Conservation (phyloP, 2,797 vertebrate genomes). For the Myotis findleyi region DNA sequence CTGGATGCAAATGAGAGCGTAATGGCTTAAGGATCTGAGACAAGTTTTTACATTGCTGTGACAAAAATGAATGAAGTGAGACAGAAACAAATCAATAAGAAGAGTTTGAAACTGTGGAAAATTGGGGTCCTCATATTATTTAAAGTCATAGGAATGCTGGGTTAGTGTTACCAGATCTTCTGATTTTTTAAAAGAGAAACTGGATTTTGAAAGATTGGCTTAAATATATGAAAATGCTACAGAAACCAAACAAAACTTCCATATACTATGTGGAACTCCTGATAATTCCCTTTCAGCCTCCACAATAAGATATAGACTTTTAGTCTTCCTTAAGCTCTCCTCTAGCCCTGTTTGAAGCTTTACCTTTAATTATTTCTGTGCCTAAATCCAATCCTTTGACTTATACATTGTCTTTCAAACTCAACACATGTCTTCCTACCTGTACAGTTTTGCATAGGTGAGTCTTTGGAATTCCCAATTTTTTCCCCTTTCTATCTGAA, state of each 20-base stretch:
- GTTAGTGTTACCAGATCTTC: neutral
- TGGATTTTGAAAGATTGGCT: constrained; percentile 45
- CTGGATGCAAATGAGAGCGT: neutral
- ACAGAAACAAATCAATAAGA: neutral
- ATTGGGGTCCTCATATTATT: neutral
- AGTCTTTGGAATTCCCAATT: neutral
- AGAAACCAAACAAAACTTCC: neutral
- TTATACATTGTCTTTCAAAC: neutral
- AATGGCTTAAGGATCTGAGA: neutral
- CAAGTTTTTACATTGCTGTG: neutral
- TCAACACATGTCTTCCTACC: neutral
- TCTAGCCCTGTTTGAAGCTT: neutral
- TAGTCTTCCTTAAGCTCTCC: neutral
- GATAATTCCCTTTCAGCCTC: neutral
- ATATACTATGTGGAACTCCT: neutral
- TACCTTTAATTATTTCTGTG: neutral
- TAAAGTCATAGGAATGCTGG: neutral
- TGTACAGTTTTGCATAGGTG: neutral
- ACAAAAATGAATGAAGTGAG: constrained; percentile 13
- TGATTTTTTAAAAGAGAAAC: neutral
- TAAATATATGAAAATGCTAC: neutral
- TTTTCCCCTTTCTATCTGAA: neutral
- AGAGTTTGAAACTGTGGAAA: neutral
- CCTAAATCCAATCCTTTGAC: neutral
- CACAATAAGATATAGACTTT: neutral